Evolutionary conservation across 1,140 invertebrate genomes (phyloP), one percentile per base, ranked within the genome.

Genomic region (Drosophila neocordata): DNA sequence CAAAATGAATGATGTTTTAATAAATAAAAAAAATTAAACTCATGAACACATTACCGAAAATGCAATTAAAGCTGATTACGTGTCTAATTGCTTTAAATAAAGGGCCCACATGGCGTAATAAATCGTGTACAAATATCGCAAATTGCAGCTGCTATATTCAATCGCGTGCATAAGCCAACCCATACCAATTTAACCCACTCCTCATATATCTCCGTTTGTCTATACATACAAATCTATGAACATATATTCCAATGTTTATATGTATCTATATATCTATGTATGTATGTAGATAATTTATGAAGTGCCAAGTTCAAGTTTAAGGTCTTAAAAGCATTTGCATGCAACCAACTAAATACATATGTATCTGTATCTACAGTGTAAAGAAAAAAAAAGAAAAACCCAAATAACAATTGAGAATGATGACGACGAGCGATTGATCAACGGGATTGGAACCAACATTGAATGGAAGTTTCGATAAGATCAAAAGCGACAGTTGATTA

Each of bases 281-380:
- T 48, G 41, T 4, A 48, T 20, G 15, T 48, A 48, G 41, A 13
- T 18, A 44, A 44, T 44, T 44, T 44, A 7, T 48, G 7, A 48
- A 48, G 41, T 48, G 41, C 27, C 8, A 53, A 78, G 81, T 85
- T 85, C 82, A 85, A 85, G 82, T 87, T 81, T 60, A 74, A 77
- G 80, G 76, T 70, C 48, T 51, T 0, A 66, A 58, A 63, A 41
- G 38, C 35, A 48, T 57, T 51, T 59, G 37, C 37, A 60, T 60
- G 37, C 12, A 9, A 8, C 18, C 41, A 44, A 24, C 22, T 35
- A 15, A 4, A 24, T 37, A 37, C 1, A 24, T 18, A 44, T 44
- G 13, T 6, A 44, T 7, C 15, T 57, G 11, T 1, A 38, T 59
- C n/a, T 22, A 41, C 22, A 13, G 35, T n/a, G 24, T 22, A 22